These are phyloP conservation scores for Eurystomus glaucurus DNA, from an alignment of 2,797 vertebrate genomes.

Conservation along the genomic window DNA sequence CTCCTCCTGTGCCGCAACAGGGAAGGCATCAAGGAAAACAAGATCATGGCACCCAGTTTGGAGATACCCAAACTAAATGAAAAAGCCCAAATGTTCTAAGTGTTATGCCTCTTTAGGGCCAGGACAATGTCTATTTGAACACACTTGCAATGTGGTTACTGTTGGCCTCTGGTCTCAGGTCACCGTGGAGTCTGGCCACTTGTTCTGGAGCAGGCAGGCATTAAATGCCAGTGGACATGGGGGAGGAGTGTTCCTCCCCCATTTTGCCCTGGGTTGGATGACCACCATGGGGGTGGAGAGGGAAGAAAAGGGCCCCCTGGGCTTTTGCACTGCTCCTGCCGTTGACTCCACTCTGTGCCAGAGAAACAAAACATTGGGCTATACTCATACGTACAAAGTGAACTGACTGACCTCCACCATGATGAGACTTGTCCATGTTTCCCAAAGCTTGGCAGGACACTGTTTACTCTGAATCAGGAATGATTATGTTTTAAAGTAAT, in stretches of 20 bases:
- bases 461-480: neutral
- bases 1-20: accelerated
- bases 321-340: neutral
- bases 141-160: accelerated
- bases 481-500: neutral
- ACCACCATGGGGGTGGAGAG: neutral
- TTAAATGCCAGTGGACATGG: neutral
- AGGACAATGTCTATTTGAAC: neutral
- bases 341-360: neutral
- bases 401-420: neutral
- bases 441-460: neutral
- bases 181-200: accelerated
- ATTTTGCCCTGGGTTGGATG: neutral
- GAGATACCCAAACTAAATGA: neutral
- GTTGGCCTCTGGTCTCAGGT: neutral
- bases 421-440: neutral
- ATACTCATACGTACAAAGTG: accelerated
- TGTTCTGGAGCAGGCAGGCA: accelerated
- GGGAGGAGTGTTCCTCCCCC: neutral
- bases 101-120: neutral
- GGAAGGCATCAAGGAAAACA: neutral
- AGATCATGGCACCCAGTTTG: neutral
- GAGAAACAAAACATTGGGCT: neutral
- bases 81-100: neutral
- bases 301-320: neutral